Evolutionary conservation across 2,113 vertebrate genomes (phyloP), one percentile per base, ranked within the genome.

Genomic region (Erythrocercus mccallii): DNA sequence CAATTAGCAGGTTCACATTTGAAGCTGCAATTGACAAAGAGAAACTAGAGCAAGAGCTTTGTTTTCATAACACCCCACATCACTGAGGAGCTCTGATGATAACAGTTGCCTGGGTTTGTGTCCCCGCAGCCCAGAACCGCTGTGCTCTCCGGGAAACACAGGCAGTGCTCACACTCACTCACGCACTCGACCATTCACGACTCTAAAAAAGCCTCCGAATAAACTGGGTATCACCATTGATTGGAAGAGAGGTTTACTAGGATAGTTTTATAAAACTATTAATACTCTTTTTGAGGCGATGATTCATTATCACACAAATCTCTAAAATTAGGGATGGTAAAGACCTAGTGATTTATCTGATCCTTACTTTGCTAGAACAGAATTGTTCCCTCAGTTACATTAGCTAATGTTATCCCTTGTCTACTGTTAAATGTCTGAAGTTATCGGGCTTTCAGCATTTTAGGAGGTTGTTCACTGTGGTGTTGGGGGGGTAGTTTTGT

Each of bases 1-100:
- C 90, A 94, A 95, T 78, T 91, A 92, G 84, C 44, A 89, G 81
- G 58, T 88, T 84, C 62, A 37, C 50, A 53, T 96, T 64, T 80
- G 81, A 95, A 88, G 56, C 25, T 68, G 77, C 44, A 86, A 72
- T 71, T 73, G 87, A 58, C 66, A 92, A 89, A 71, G 56, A 25
- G 40, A 40, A 65, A 51, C 69, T 74, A 40, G 73, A 86, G 81
- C 60, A 83, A 86, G 66, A 50, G 31, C 44, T 37, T 25, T 95
- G 79, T 95, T 96, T 96, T 83, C 47, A 7, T 74, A 86, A 86
- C 85, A 94, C 22, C 71, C 51, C 30, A 14, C 17, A 37, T 51
- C 47, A 33, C 0, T 44, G 90, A 88, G 56, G 71, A 80, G 8
- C 84, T 44, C 24, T 45, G 54, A 28, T 11, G 54, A n/a, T 35